Percentiles rank a stretch among this genome's conserved stretches.
Conservation (phyloP, 2,113 vertebrate species). For the Carollia perspicillata region DNA sequence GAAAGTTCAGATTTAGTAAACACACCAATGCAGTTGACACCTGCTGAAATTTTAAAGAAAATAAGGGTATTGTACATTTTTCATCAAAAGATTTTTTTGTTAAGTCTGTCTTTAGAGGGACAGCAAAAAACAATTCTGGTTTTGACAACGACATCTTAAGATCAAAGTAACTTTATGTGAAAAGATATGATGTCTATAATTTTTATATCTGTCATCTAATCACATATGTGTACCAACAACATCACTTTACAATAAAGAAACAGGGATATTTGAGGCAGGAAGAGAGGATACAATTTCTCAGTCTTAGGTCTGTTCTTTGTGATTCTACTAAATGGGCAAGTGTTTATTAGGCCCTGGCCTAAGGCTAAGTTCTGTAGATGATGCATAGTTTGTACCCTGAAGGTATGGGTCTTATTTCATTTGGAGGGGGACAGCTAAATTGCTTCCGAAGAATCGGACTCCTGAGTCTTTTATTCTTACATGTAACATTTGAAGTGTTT, state of each 20-base stretch:
- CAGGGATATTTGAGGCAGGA: not conserved
- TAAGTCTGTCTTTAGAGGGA: not conserved
- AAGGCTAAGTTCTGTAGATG: not conserved
- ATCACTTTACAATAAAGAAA: not conserved
- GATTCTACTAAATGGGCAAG: conserved; percentile 21
- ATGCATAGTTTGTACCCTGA: not conserved
- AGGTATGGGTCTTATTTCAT: conserved; percentile 1
- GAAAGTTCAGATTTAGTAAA: conserved; percentile 8
- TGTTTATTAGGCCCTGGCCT: not conserved
- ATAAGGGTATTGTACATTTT: conserved; percentile 8
- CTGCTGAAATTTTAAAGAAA: conserved; percentile 6
- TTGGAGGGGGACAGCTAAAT: not conserved
- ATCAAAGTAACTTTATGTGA: not conserved
- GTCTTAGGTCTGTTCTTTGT: not conserved
- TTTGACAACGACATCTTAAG: conserved; percentile 14
- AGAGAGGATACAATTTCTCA: not conserved
- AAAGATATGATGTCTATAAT: not conserved
- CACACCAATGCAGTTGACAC: not conserved
- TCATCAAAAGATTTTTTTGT: not conserved
- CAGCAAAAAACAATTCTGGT: not conserved
- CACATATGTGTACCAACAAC: not conserved
- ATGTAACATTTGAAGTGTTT: not conserved
- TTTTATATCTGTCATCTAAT: conserved; percentile 19
- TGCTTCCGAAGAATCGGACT: not conserved
- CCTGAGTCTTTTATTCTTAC: not conserved